Evolutionary conservation across 2,888 invertebrate genomes (phyloP).

Genomic region (Noctua janthina): DNA sequence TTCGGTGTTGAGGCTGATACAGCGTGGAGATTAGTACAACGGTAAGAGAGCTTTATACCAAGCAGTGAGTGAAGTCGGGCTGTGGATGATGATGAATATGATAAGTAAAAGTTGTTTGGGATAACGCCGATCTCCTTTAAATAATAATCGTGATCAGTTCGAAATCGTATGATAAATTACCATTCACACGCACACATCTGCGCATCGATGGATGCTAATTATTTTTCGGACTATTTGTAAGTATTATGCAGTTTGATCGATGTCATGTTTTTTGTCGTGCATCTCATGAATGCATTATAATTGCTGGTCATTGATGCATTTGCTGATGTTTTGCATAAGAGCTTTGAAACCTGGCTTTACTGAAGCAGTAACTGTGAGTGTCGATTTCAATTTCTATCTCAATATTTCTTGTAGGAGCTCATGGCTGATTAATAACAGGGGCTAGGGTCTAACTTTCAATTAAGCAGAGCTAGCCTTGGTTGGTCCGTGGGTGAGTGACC

Average conservation of each 20-base stretch:
- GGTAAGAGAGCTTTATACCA: no score
- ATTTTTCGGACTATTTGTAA: conserved; percentile 1
- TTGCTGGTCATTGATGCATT: neutral
- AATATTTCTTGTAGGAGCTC: neutral
- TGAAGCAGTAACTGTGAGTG: neutral
- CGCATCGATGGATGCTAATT: conserved; percentile 13
- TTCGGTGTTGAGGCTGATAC: neutral
- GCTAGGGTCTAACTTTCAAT: no score
- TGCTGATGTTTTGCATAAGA: neutral
- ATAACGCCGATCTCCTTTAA: neutral
- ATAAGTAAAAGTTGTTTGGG: neutral
- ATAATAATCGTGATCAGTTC: conserved; percentile 12
- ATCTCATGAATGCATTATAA: conserved; percentile 25
- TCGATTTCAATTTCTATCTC: neutral
- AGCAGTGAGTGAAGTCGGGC: neutral
- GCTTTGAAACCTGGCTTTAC: neutral
- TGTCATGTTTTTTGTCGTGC: conserved; percentile 5
- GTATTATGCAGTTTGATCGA: conserved; percentile 3
- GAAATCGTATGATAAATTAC: conserved; percentile 22
- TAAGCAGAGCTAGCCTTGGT: no score
- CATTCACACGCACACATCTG: conserved; percentile 8
- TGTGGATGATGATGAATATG: neutral
- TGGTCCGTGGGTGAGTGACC: no score
- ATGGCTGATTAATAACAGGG: no score
- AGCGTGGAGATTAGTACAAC: no score